These are phyloP conservation scores for Trichopria drosophilae DNA, from an alignment of 2,888 invertebrate genomes.

Conservation along the genomic window DNA sequence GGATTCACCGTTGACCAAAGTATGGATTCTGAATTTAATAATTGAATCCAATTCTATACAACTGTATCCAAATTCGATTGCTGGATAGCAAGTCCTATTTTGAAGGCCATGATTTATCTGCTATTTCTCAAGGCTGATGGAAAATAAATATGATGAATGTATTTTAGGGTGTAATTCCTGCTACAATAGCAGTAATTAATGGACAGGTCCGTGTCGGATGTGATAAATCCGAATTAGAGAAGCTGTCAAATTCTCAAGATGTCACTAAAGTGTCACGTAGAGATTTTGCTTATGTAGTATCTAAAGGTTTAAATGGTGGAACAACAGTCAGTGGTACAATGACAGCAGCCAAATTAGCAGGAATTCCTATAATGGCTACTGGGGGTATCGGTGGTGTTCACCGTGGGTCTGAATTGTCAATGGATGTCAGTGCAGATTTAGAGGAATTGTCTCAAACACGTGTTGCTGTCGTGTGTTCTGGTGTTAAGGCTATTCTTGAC, in stretches of 20 bases:
- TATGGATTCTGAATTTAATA: too few relatives aligned
- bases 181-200: constrained; percentile 86
- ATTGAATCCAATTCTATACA: too few relatives aligned
- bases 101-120: too few relatives aligned
- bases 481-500: constrained; percentile 96
- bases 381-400: constrained; percentile 96
- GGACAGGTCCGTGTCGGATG: constrained; percentile 85
- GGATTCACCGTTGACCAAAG: too few relatives aligned
- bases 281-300: constrained; percentile 78
- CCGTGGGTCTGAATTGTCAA: constrained; percentile 78
- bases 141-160: too few relatives aligned
- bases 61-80: too few relatives aligned
- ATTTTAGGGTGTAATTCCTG: constrained; percentile 79
- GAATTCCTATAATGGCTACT: constrained; percentile 91
- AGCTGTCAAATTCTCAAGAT: constrained; percentile 63
- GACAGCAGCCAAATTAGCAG: constrained; percentile 77
- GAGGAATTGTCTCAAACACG: constrained; percentile 84
- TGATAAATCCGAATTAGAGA: constrained; percentile 65
- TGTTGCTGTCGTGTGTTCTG: constrained; percentile 91
- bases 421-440: constrained; percentile 95
- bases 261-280: constrained; percentile 84
- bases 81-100: too few relatives aligned
- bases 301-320: constrained; percentile 77
- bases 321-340: constrained; percentile 97
- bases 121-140: too few relatives aligned